Percentiles rank a stretch among this genome's conserved stretches.
These are phyloP conservation scores for Agrochola circellaris DNA, from an alignment of 2,888 invertebrate genomes.

Conservation along the genomic window DNA sequence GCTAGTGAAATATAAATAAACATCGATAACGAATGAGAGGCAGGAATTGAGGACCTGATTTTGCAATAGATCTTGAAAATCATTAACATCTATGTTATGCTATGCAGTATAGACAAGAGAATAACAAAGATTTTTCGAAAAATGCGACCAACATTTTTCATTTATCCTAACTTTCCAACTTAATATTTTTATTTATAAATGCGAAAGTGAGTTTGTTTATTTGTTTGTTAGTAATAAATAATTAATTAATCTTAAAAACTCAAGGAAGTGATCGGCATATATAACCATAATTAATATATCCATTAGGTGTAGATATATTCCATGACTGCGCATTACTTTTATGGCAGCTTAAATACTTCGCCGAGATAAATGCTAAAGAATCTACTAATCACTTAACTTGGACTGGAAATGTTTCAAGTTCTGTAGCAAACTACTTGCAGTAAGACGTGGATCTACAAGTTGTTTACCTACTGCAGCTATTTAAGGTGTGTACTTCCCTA, in stretches of 20 bases:
- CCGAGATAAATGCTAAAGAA: constrained; percentile 27
- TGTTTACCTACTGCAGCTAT: background rate
- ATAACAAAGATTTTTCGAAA: background rate
- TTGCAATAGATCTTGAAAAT: too few species aligned
- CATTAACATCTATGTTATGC: too few species aligned
- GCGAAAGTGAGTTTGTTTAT: too few species aligned
- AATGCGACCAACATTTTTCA: background rate
- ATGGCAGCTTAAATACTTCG: constrained; percentile 25
- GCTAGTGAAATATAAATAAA: too few species aligned
- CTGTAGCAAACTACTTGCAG: background rate
- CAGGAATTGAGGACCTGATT: too few species aligned
- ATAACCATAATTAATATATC: constrained; percentile 8
- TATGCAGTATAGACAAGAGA: too few species aligned
- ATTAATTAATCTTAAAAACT: constrained; percentile 1
- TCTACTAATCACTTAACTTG: constrained; percentile 42
- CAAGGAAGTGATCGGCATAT: background rate
- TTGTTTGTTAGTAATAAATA: too few species aligned
- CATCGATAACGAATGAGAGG: too few species aligned
- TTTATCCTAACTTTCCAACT: too few species aligned
- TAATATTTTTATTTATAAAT: too few species aligned
- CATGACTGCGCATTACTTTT: constrained; percentile 20
- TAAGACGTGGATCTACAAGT: background rate
- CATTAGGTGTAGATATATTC: constrained; percentile 29
- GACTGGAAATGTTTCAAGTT: constrained; percentile 14
- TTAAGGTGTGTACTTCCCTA: background rate